Base-by-base conservation (phyloP, 2,113 vertebrate species). In the Euleptes europaea region DNA sequence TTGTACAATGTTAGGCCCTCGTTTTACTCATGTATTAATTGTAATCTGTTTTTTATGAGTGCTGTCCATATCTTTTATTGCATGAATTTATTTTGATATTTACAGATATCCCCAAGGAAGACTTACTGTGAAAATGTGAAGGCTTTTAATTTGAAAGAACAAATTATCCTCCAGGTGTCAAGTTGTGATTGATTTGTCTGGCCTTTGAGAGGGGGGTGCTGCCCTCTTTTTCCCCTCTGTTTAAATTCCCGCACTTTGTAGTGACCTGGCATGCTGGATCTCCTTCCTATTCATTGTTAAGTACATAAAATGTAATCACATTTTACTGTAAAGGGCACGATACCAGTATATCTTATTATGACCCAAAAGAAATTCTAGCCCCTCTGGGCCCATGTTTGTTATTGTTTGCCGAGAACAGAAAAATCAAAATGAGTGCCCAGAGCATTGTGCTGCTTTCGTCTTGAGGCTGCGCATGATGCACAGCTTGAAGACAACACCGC, bases 371-470 rank as follows among this genome's bases (percentile, higher is more conserved):
- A 87, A 76, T 0, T 33, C 23, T 10, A 79, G 2, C 31, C 80
- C 8, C 69, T 88, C 6, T 69, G 63, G 73, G 5, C 81, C 85
- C 78, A n/a, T 72, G 3, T 80, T 76, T 12, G 12, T 79, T 23
- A 7, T 75, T 76, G 2, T 42, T 89, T 86, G 38, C 14, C 75
- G 33, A 51, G 69, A 88, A 72, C 81, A 73, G 49, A 67, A 60
- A 9, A 66, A 54, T 6, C 23, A 66, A 84, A 69, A 82, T 77
- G 51, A 83, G 73, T 14, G 76, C 69, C n/a, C 19, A 15, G 12
- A 75, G 17, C 28, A 82, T 88, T 88, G 65, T 42, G 0, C n/a
- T 5, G 84, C 60, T 42, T 82, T 42, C 86, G 88, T 76, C 82
- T 85, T 77, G 67, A 83, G 35, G 19, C 82, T n/a, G 1, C 6